A percentile compares a stretch with the other conserved stretches of the same genome.
Conservation (phyloP, 2,113 vertebrate genomes). For the Anhinga anhinga region DNA sequence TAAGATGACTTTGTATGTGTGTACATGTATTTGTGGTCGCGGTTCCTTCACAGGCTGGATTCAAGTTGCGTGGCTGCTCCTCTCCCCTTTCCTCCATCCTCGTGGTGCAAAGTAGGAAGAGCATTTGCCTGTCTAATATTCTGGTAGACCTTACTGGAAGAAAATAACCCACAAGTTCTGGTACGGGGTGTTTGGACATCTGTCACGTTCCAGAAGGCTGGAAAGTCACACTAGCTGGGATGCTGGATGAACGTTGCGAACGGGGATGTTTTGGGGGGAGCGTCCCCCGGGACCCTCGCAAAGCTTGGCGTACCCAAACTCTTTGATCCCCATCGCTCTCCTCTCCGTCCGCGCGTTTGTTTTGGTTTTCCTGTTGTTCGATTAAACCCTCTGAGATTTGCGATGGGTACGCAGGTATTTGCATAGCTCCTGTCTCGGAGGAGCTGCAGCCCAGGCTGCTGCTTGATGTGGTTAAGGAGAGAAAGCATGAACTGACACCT, state of each 20-base stretch:
- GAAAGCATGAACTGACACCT: not conserved
- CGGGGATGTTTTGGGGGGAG: not conserved
- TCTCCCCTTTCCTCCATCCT: not conserved
- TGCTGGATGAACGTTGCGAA: not conserved
- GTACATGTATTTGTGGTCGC: not conserved
- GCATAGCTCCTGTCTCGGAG: not conserved
- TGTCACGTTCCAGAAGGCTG: not conserved
- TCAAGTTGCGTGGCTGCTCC: not conserved
- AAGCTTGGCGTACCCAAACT: not conserved
- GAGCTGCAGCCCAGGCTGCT: not conserved
- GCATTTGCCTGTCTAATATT: not conserved
- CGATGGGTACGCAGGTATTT: not conserved
- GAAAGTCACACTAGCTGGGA: not conserved
- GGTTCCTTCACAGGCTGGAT: not conserved
- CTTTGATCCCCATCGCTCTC: not conserved
- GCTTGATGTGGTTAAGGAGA: not conserved
- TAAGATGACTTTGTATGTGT: not conserved
- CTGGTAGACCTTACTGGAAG: not conserved
- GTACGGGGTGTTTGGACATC: not conserved
- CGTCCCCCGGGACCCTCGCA: accelerated
- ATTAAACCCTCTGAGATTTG: not conserved
- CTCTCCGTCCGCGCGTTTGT: not conserved
- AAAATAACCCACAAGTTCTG: not conserved
- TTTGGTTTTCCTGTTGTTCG: not conserved
- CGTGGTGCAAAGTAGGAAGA: not conserved